Base-by-base conservation (phyloP, 2,888 invertebrate species). In the Sinodicranocentrus sp. region DNA sequence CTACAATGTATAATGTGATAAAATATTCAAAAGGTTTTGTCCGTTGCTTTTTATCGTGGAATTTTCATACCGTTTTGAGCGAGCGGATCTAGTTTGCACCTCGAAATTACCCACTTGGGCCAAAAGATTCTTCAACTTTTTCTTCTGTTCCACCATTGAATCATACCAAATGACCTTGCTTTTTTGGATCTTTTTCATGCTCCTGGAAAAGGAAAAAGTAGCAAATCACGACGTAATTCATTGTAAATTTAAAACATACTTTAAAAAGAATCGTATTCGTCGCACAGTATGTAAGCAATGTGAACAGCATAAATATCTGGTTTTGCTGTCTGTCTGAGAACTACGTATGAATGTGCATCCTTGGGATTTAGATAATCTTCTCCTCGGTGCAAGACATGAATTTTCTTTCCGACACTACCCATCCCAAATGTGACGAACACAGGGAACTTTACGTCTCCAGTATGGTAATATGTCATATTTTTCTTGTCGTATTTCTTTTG, bases 381-480 rank as follows among this genome's bases (percentile, higher is more conserved):
- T 5, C 80, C 80, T 19, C 80, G 80, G 6, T 26, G 23, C 19
- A 80, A 25, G 19, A 73, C 67, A 28, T 80, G 80, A 26, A 73
- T 10, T 13, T 28, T 15, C 1, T 44, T 33, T 0, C 33, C 61
- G 1, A 59, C 0, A 17, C 28, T 44, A n/a, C 33, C 48, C 26
- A 23, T n/a, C n/a, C 80, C 80, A 17, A 25, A 65, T 10, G 73
- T 73, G 19, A 80, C 59, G 26, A 80, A 80, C 0, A 80, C 80
- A 2, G 80, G 80, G n/a, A 28, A 19, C 13, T 39, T 57, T n/a
- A 23, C 26, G 13, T 80, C 33, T 1, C 67, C 80, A 13, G 28
- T 57, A 57, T 73, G 73, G 21, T 80, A 80, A 19, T 28, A 72
- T 1, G 80, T 80, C n/a, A 73, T 0, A n/a, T 80, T 80, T 19